Conservation (phyloP, 1,140 invertebrate genomes). For the Homalodisca vitripennis region DNA sequence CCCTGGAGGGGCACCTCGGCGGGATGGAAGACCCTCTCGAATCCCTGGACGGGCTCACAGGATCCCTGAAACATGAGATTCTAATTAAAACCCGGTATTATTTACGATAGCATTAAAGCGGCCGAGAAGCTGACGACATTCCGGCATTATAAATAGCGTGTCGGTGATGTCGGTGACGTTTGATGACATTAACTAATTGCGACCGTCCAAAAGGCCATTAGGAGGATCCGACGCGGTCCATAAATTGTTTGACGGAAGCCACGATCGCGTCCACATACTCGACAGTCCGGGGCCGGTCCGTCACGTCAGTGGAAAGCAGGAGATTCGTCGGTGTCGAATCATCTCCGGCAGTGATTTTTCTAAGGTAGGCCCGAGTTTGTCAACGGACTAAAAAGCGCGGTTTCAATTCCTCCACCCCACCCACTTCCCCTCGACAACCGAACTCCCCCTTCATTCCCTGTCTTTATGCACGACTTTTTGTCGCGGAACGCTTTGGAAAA, state of each 20-base stretch:
- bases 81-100: conserved; percentile 11
- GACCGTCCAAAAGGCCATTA: conserved; percentile 20
- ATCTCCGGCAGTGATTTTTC: neutral
- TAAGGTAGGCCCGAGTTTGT: too few species aligned
- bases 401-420: neutral
- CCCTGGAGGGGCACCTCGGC: conserved; percentile 63
- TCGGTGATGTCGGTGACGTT: conserved; percentile 15
- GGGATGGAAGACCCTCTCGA: conserved; percentile 65
- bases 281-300: too few species aligned
- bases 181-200: conserved; percentile 21
- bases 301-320: neutral
- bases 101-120: conserved; percentile 18
- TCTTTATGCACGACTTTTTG: conserved; percentile 20
- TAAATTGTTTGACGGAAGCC: conserved; percentile 27
- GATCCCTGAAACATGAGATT: conserved; percentile 59
- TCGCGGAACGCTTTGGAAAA: conserved; percentile 36
- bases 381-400: conserved; percentile 7
- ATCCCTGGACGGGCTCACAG: conserved; percentile 71
- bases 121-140: conserved; percentile 25
- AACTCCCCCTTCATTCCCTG: conserved; percentile 3
- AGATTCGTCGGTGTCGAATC: neutral
- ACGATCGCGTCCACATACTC: conserved; percentile 2
- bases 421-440: too few species aligned
- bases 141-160: conserved; percentile 23
- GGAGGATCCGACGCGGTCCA: conserved; percentile 15